Evolutionary conservation across 2,113 vertebrate species (phyloP).

Genomic region (Opisthocomus hoazin): DNA sequence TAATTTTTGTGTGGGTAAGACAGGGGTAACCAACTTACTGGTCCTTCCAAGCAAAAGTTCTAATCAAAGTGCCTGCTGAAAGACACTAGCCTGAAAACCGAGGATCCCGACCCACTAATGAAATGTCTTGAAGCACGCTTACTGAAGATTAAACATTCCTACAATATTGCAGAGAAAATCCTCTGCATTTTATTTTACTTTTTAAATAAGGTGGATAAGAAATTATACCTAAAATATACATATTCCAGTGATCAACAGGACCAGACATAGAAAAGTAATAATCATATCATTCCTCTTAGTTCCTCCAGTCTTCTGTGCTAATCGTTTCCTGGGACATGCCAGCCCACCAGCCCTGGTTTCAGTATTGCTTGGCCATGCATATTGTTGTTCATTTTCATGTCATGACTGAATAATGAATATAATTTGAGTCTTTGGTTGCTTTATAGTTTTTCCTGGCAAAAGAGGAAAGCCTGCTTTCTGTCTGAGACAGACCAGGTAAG

Average conservation of each 20-base stretch:
- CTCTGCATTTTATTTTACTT: neutral
- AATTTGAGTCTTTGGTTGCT: neutral
- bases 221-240: neutral
- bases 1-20: neutral
- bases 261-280: neutral
- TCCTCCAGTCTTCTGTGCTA: neutral
- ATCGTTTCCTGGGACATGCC: neutral
- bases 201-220: neutral
- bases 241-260: neutral
- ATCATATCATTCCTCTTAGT: neutral
- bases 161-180: neutral
- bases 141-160: neutral
- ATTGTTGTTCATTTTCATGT: neutral
- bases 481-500: neutral
- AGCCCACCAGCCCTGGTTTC: neutral
- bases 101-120: neutral
- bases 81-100: neutral
- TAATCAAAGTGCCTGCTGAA: neutral
- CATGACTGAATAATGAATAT: neutral
- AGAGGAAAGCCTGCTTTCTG: neutral
- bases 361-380: neutral
- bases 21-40: neutral
- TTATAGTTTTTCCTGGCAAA: neutral
- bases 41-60: neutral
- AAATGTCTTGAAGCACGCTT: neutral